Conservation (phyloP, 2,888 invertebrate genomes). For the Antheraea assamensis region DNA sequence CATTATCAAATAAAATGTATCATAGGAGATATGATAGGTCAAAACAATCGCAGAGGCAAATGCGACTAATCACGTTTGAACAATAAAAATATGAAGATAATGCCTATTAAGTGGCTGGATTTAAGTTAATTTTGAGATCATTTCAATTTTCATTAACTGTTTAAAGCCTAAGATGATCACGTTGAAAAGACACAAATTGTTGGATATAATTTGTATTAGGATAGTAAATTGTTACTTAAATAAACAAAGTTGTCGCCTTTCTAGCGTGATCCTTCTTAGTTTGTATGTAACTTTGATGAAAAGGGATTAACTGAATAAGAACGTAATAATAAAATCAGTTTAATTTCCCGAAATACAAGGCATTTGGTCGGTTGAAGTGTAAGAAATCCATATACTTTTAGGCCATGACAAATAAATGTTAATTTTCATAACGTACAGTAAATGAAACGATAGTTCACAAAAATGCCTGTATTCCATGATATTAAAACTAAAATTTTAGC, state of each 20-base stretch:
- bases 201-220: not conserved
- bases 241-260: conserved; percentile 8
- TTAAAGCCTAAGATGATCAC: conserved; percentile 26
- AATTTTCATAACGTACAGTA: conserved; percentile 25
- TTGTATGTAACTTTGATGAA: conserved; percentile 17
- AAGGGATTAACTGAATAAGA: not conserved
- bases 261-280: not conserved
- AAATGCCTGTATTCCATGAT: conserved; percentile 59
- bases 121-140: conserved; percentile 77
- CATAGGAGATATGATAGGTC: not conserved
- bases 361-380: conserved; percentile 50
- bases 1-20: not conserved
- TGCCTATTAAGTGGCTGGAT: conserved; percentile 69
- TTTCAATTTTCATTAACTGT: conserved; percentile 55
- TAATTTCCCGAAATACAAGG: conserved; percentile 54
- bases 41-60: conserved; percentile 54
- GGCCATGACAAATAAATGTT: conserved; percentile 36
- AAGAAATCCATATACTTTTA: conserved; percentile 41
- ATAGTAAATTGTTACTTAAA: not conserved
- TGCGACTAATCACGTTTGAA: conserved; percentile 35
- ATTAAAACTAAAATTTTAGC: conserved; percentile 51
- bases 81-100: conserved; percentile 53
- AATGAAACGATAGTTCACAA: conserved; percentile 39
- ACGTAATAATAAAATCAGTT: conserved; percentile 1
- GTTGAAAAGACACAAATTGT: conserved; percentile 9